Evolutionary conservation across 2,888 invertebrate genomes (phyloP), one percentile per base, ranked within the genome.

Genomic region (Heteromyza rotundicornis): DNA sequence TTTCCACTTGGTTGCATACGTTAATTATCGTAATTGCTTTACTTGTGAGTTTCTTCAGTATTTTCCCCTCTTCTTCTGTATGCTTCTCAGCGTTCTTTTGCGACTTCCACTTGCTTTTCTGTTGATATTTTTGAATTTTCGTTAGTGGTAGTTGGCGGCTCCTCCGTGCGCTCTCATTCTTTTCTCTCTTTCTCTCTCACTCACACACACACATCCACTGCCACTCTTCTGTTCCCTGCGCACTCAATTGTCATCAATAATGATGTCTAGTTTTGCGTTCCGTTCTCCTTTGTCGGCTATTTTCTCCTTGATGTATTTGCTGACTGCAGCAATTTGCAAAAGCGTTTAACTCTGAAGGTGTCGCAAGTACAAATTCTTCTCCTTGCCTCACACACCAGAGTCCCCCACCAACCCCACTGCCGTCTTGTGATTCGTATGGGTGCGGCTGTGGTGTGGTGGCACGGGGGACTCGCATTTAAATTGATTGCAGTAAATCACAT

Each of bases 211-310:
- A 20, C 14, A 8, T 47, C 7, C 20, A 20, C 40, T 40, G 17
- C 47, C 47, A 40, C n/a, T 40, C 40, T 17, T 47, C 2, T 14
- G 47, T 19, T 55, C 60, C 62, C 44, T 75, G 75, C 75, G 73
- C 79, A 77, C 73, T 78, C 78, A 81, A 80, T 78, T 81, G 82
- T 80, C 82, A 82, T 82, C 80, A 81, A 80, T 81, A 82, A 81
- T 78, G 76, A 81, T 77, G 79, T 80, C 81, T 78, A 72, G 78
- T 77, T 77, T 69, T 64, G 67, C 51, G 66, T 70, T 66, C 64
- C 66, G 72, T 66, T 68, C 66, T 66, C 49, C 67, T 73, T 72
- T 74, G 76, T 69, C 72, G 71, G 74, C 78, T 78, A 75, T 78
- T 79, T 76, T 74, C 66, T 73, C 71, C 72, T 73, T 77, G 77